These are phyloP conservation scores for Mycalesis mineus DNA, from an alignment of 2,888 invertebrate species.

Conservation along the genomic window DNA sequence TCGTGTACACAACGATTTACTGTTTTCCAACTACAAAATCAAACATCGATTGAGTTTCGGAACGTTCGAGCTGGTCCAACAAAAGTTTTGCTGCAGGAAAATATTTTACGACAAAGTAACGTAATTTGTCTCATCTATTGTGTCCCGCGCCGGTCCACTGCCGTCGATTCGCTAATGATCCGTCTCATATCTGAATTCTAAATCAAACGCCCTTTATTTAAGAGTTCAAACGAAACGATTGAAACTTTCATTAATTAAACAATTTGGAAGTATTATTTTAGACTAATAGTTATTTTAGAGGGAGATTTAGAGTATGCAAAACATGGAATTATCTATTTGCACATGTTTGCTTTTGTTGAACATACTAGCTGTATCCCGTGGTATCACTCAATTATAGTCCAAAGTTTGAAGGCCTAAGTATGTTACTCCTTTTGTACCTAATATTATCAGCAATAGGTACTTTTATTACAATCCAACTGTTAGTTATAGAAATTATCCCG, in stretches of 20 bases:
- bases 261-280: background rate
- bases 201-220: conserved; percentile 45
- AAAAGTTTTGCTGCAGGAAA: conserved; percentile 32
- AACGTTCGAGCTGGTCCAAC: conserved; percentile 26
- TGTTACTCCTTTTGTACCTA: no score
- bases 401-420: no score
- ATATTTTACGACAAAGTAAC: conserved; percentile 31
- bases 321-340: no score
- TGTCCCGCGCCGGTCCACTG: conserved; percentile 41
- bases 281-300: background rate
- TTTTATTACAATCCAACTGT: no score
- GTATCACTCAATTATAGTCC: no score
- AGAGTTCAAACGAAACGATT: conserved; percentile 12
- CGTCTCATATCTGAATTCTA: conserved; percentile 46
- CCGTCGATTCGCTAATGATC: conserved; percentile 48
- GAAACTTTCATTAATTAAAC: background rate
- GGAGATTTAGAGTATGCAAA: no score
- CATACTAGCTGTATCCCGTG: no score
- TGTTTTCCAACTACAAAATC: conserved; percentile 27
- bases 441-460: no score
- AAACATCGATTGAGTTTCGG: conserved; percentile 31
- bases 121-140: conserved; percentile 41
- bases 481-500: no score
- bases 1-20: conserved; percentile 16
- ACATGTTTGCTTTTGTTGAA: no score